These are phyloP conservation scores for Cheilosia vernalis DNA, from an alignment of 2,888 invertebrate genomes.

Conservation along the genomic window DNA sequence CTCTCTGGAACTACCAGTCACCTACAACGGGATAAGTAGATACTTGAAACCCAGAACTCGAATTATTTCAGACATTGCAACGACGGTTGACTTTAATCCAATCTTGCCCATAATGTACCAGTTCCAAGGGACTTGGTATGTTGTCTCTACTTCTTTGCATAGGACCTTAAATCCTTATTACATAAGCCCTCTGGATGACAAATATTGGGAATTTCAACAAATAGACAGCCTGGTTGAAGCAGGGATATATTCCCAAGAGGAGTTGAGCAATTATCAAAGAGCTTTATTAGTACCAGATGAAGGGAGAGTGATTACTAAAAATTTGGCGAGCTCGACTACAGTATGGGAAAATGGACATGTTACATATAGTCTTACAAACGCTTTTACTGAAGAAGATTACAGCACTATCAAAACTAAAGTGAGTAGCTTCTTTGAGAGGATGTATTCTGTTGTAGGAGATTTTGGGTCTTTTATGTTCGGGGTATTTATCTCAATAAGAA, in stretches of 20 bases:
- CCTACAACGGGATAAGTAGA: not conserved
- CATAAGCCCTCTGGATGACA: not conserved
- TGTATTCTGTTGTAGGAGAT: not conserved
- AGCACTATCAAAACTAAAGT: not conserved
- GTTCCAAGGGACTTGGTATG: too few species aligned
- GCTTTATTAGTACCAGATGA: not conserved
- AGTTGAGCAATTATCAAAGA: not conserved
- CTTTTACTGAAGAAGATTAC: not conserved
- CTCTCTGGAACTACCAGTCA: not conserved
- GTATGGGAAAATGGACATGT: not conserved
- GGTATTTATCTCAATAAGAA: not conserved
- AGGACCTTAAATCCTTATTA: not conserved
- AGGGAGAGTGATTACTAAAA: not conserved
- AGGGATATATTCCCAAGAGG: not conserved
- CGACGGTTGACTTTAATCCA: not conserved
- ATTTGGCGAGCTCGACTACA: not conserved
- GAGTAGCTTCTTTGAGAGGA: too few species aligned
- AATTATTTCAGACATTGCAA: not conserved
- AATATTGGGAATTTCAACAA: too few species aligned
- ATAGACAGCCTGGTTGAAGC: too few species aligned
- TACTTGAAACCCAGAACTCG: not conserved
- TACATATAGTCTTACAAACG: not conserved
- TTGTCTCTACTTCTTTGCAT: not conserved
- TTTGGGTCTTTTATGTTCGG: not conserved
- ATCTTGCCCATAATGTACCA: not conserved